Conservation (phyloP, 2,113 vertebrate genomes). For the Megaleporinus macrocephalus region DNA sequence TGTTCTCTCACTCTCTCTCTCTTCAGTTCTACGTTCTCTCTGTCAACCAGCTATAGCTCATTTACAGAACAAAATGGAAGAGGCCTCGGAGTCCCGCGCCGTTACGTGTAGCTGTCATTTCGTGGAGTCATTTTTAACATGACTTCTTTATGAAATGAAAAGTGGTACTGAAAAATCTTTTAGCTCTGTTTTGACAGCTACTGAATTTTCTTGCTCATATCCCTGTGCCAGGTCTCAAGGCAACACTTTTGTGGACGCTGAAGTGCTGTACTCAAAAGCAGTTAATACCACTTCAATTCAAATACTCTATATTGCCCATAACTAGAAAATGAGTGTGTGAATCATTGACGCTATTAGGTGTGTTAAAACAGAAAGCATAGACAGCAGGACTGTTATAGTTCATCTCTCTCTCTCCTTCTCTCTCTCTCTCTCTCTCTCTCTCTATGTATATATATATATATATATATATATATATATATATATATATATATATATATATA, state of each 20-base stretch:
- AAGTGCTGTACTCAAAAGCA: not conserved
- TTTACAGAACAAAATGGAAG: not conserved
- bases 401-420: too few species aligned
- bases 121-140: not conserved
- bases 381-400: not conserved
- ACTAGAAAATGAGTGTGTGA: too few species aligned
- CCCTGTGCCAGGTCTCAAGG: not conserved
- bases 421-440: too few species aligned
- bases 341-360: not conserved
- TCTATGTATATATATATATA: too few species aligned
- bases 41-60: not conserved
- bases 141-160: not conserved
- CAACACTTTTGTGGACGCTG: not conserved
- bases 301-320: too few species aligned
- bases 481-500: too few species aligned
- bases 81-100: not conserved
- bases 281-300: not conserved
- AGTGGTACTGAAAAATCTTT: not conserved
- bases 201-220: not conserved
- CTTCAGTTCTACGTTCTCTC: not conserved
- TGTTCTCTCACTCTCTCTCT: conserved; percentile 24
- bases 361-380: conserved; percentile 8
- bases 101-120: not conserved
- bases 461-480: too few species aligned
- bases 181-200: not conserved